Conservation (phyloP, 30 jellyfish, hydroid and myxozoan species). For the Haliclystus octoradiatus region DNA sequence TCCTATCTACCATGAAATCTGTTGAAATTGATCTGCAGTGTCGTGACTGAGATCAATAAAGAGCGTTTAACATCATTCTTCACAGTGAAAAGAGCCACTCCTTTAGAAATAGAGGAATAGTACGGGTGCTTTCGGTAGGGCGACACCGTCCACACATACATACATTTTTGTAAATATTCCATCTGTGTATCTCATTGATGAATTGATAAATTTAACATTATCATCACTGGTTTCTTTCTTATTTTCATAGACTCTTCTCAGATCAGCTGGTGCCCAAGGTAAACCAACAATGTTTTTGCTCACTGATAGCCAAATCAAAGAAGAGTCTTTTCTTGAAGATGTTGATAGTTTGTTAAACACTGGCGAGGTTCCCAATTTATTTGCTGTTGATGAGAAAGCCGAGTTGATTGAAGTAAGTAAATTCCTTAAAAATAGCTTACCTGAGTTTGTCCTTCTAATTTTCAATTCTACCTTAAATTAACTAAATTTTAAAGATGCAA, state of each 20-base stretch:
- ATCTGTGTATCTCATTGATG: too few relatives aligned
- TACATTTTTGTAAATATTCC: too few relatives aligned
- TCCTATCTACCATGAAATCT: too few relatives aligned
- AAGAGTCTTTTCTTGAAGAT: constrained; percentile 87
- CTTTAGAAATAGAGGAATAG: too few relatives aligned
- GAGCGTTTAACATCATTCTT: too few relatives aligned
- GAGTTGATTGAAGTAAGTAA: constrained; percentile 71
- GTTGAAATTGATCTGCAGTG: too few relatives aligned
- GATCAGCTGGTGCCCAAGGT: constrained; percentile 94
- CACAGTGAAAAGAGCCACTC: too few relatives aligned
- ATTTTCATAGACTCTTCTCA: constrained; percentile 44
- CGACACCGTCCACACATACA: too few relatives aligned
- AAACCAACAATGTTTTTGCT: constrained; percentile 67
- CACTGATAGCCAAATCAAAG: constrained; percentile 88
- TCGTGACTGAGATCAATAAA: too few relatives aligned
- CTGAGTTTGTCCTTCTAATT: too few relatives aligned
- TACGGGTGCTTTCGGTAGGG: too few relatives aligned
- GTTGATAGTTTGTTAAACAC: constrained; percentile 89
- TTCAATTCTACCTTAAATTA: not conserved
- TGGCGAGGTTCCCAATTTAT: constrained; percentile 94
- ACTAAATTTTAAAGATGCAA: not conserved
- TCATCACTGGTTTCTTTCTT: not conserved
- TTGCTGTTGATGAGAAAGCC: constrained; percentile 97
- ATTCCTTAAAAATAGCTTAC: not conserved
- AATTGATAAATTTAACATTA: not conserved